A percentile compares a stretch with the other conserved stretches of the same genome.
Conservation (phyloP, 2,888 invertebrate species). For the Cheiracanthium punctorium region DNA sequence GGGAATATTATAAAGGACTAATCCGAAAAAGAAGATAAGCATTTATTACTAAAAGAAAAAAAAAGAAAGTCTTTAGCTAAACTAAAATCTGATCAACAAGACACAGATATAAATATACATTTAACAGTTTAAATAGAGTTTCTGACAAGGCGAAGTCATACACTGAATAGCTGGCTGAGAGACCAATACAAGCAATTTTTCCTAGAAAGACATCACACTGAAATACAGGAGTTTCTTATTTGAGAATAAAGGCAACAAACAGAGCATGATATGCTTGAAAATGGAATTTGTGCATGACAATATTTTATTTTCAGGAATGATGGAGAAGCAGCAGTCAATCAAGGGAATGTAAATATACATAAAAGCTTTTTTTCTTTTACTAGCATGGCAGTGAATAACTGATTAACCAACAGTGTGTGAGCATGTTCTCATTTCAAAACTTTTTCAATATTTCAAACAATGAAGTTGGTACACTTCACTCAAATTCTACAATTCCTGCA, state of each 20-base stretch:
- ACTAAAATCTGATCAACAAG: too few relatives aligned
- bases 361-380: neutral
- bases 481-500: too few relatives aligned
- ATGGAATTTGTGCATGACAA: conserved; percentile 62
- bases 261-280: conserved; percentile 68
- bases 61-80: too few relatives aligned
- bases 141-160: neutral
- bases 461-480: too few relatives aligned
- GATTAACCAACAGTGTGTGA: too few relatives aligned
- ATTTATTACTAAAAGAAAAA: too few relatives aligned
- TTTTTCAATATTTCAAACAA: too few relatives aligned
- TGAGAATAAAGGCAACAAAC: conserved; percentile 65
- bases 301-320: conserved; percentile 58
- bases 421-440: too few relatives aligned
- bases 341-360: conserved; percentile 39
- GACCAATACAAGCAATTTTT: neutral
- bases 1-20: too few relatives aligned
- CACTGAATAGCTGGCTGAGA: conserved; percentile 12
- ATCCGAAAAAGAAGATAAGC: too few relatives aligned
- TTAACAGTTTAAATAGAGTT: too few relatives aligned
- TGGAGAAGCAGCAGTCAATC: conserved; percentile 50
- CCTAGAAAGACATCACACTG: conserved; percentile 19
- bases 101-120: too few relatives aligned
- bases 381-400: conserved; percentile 12
- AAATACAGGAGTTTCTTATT: conserved; percentile 36